A percentile compares a stretch with the other conserved stretches of the same genome.
These are phyloP conservation scores for Thalpophila matura DNA, from an alignment of 2,888 invertebrate species.

Conservation along the genomic window DNA sequence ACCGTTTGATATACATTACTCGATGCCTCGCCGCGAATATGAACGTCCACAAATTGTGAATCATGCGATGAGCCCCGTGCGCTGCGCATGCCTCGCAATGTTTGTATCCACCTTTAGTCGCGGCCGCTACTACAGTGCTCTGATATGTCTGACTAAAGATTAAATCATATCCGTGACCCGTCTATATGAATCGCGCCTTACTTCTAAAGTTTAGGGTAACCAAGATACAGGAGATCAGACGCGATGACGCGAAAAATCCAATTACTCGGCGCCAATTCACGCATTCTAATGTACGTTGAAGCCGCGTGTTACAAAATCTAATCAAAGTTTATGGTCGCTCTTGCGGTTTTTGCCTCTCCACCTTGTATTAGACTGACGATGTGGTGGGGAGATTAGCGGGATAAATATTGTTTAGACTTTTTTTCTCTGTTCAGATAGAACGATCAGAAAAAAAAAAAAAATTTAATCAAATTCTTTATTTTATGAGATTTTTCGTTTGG, in stretches of 20 bases:
- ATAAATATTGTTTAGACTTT: constrained; percentile 24
- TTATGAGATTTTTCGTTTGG: too few species aligned
- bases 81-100: too few species aligned
- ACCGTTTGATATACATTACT: too few species aligned
- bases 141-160: background rate
- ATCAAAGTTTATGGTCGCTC: constrained; percentile 89
- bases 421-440: background rate
- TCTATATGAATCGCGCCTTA: constrained; percentile 30
- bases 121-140: background rate
- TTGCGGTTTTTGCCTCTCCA: constrained; percentile 85
- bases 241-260: constrained; percentile 90
- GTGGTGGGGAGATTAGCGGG: constrained; percentile 64
- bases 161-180: background rate
- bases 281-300: constrained; percentile 86
- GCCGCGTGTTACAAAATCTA: constrained; percentile 84
- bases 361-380: constrained; percentile 69
- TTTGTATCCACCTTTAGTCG: too few species aligned
- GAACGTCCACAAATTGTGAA: too few species aligned
- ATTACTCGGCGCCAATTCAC: constrained; percentile 86
- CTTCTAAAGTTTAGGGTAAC: constrained; percentile 47
- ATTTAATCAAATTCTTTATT: too few species aligned
- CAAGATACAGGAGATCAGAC: constrained; percentile 75
- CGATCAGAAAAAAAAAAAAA: too few species aligned
- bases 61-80: too few species aligned
- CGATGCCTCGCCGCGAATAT: too few species aligned